Percentiles rank a stretch among this genome's conserved stretches.
Evolutionary conservation across 2,888 invertebrate species (phyloP).

Genomic region (Temnothorax unifasciatus): DNA sequence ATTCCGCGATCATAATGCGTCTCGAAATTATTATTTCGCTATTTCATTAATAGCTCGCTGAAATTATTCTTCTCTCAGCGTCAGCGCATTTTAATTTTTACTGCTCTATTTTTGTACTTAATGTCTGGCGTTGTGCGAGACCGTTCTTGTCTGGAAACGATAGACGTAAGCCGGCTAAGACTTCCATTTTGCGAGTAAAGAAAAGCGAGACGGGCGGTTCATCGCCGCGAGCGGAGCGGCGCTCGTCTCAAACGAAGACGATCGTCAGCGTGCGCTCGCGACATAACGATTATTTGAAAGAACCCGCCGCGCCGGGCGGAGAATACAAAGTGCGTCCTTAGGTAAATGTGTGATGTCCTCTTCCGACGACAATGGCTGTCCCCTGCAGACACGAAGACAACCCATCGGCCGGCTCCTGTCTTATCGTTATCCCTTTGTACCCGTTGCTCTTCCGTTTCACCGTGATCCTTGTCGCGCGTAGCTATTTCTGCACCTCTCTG

Average conservation of each 20-base stretch:
- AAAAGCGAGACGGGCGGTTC: constrained; percentile 58
- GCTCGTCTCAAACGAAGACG: constrained; percentile 66
- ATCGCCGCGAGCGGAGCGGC: constrained; percentile 66
- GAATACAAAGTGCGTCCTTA: constrained; percentile 85
- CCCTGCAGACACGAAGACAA: constrained; percentile 36
- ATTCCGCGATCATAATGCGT: background rate
- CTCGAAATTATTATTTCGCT: background rate
- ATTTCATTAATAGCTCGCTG: background rate
- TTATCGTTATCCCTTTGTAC: constrained; percentile 47
- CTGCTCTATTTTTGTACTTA: constrained; percentile 7
- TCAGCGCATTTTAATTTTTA: background rate
- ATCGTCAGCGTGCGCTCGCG: constrained; percentile 62
- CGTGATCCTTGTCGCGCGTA: background rate
- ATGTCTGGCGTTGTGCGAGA: background rate
- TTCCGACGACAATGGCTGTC: constrained; percentile 27
- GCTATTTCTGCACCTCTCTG: background rate
- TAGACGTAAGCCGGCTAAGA: constrained; percentile 55
- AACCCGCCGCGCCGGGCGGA: constrained; percentile 76
- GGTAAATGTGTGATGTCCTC: constrained; percentile 77
- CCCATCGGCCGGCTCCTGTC: constrained; percentile 17
- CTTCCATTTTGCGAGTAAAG: constrained; percentile 31
- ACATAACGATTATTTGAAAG: constrained; percentile 84
- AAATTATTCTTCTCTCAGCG: background rate
- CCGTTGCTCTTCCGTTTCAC: background rate
- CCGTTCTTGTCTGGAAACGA: constrained; percentile 58